phyloP scores from a whole-genome alignment of 2,113 vertebrate species.

The Eptatretus burgeri region DNA sequence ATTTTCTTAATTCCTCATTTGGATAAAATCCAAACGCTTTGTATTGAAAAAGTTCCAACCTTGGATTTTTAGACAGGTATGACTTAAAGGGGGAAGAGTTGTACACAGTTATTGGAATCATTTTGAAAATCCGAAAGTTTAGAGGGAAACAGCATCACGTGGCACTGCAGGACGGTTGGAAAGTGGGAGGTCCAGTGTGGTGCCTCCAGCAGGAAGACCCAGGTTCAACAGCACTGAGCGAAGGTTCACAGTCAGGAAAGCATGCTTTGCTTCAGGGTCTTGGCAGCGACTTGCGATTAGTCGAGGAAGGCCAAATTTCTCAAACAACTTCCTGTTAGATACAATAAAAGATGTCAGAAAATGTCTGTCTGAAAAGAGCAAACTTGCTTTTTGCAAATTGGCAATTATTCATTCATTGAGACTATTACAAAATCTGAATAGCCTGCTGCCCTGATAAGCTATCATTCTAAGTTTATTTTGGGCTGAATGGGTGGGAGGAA shows the following conservation, averaged over 20 bases:
- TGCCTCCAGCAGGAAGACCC: slow-evolving; percentile 17
- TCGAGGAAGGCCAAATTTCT: slow-evolving; percentile 34
- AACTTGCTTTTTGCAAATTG: not conserved
- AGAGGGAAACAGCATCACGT: too few relatives aligned
- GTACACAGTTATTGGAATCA: too few relatives aligned
- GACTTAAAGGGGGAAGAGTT: too few relatives aligned
- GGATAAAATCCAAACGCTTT: too few relatives aligned
- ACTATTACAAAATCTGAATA: not conserved
- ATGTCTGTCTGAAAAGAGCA: not conserved
- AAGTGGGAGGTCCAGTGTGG: slow-evolving; percentile 1
- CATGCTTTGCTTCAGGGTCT: slow-evolving; percentile 18
- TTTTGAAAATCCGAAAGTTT: too few relatives aligned
- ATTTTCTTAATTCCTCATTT: too few relatives aligned
- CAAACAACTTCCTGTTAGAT: slow-evolving; percentile 48
- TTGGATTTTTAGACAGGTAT: too few relatives aligned
- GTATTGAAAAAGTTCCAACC: too few relatives aligned
- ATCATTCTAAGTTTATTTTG: not conserved
- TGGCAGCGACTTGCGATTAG: slow-evolving; percentile 15
- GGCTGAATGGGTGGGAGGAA: not conserved
- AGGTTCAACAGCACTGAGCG: slow-evolving; percentile 45
- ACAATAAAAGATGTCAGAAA: slow-evolving; percentile 14
- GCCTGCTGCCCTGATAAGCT: not conserved
- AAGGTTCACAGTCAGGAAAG: slow-evolving; percentile 41
- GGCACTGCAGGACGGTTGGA: too few relatives aligned
- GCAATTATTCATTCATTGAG: not conserved